phyloP scores from a whole-genome alignment of 2,888 invertebrate genomes.

The Cheilosia impressa region DNA sequence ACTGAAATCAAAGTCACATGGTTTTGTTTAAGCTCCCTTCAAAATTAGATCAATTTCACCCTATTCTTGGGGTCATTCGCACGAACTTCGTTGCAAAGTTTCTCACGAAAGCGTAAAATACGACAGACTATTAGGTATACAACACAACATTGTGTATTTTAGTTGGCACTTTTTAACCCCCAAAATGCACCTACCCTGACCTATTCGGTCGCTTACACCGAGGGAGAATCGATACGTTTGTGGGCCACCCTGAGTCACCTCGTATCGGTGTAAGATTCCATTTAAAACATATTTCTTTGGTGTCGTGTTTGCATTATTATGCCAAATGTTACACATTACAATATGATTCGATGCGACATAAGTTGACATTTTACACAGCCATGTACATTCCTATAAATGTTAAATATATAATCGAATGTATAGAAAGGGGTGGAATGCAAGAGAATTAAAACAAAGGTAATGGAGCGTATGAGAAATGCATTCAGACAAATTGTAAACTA shows the following conservation, averaged over 20 bases:
- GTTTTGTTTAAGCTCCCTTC: not conserved
- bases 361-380: slow-evolving; percentile 16
- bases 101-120: slow-evolving; percentile 43
- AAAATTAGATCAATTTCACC: slow-evolving; percentile 58
- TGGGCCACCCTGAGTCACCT: slow-evolving; percentile 42
- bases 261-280: slow-evolving; percentile 43
- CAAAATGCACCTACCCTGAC: slow-evolving; percentile 48
- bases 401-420: not conserved
- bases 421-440: not conserved
- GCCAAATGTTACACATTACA: slow-evolving; percentile 23
- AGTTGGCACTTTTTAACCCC: slow-evolving; percentile 43
- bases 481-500: slow-evolving; percentile 75
- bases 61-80: slow-evolving; percentile 52
- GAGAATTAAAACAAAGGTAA: slow-evolving; percentile 43
- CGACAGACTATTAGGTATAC: not conserved
- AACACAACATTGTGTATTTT: not conserved
- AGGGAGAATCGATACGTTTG: slow-evolving; percentile 53
- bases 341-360: slow-evolving; percentile 21
- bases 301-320: slow-evolving; percentile 41
- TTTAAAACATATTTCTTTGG: slow-evolving; percentile 33
- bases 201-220: slow-evolving; percentile 20
- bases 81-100: slow-evolving; percentile 52
- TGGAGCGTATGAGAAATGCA: slow-evolving; percentile 43
- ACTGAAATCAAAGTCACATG: slow-evolving; percentile 14
- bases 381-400: too few relatives aligned